Evolutionary conservation across 2,888 invertebrate genomes (phyloP), one percentile per base, ranked within the genome.

Genomic region (Drosophila yooni): DNA sequence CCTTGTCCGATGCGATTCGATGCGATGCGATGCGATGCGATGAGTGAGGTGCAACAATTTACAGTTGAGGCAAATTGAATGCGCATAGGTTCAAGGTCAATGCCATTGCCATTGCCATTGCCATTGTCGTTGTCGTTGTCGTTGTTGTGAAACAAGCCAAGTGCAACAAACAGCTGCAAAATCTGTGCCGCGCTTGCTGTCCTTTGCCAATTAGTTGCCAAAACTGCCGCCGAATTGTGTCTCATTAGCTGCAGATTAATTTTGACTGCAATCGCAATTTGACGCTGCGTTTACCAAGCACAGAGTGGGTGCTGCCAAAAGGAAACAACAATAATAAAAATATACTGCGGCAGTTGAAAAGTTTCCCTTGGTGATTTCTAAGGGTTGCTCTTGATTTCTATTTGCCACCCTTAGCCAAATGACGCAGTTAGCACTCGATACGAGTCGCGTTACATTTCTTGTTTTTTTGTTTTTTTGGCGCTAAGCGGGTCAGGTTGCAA

Each of bases 181-280:
- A 76, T 33, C 21, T 46, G 25, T 52, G 57, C 46, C 54, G 21
- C 4, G 40, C 40, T 34, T 4, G 61, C 53, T 56, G 57, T 46
- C 70, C 52, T 25, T 61, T 88, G 81, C 79, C 79, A 88, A 86
- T 84, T 83, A 81, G 81, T 52, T 59, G 74, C 66, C 59, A 29
- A 48, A 65, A 54, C 65, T 76, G 79, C 77, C 70, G 54, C 64
- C 68, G 54, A 69, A 81, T 85, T 79, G 77, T 87, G 90, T 82
- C 87, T 87, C 90, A 87, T 87, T 89, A 87, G 81, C 80, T 57
- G 50, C 48, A 85, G 84, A 87, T 87, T 88, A 87, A 89, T 87
- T 76, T 88, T 76, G 72, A 88, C 74, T 88, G 74, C 82, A 71
- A 61, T 74, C 59, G 66, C 75, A 82, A 89, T 87, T 83, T 81